These are phyloP conservation scores for Melanocharis versteri DNA, from an alignment of 2,113 vertebrate species.

Conservation along the genomic window DNA sequence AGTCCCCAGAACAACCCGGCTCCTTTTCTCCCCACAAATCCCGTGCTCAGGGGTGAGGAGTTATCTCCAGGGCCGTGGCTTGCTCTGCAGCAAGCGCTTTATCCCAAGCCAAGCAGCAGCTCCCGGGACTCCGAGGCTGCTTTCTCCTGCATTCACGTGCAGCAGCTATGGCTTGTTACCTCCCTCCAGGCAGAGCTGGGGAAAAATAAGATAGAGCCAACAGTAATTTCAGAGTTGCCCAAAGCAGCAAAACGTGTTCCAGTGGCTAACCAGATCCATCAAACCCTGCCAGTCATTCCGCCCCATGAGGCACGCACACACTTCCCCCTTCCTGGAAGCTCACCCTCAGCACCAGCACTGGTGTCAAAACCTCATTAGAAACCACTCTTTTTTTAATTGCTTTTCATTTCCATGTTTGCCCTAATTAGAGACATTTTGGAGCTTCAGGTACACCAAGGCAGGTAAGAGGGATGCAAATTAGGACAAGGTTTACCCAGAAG, in stretches of 20 bases:
- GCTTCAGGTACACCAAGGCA: not conserved
- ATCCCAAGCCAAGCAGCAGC: not conserved
- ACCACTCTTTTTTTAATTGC: not conserved
- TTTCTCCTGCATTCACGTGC: fast-evolving
- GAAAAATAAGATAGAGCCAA: not conserved
- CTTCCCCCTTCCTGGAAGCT: not conserved
- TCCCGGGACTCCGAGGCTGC: fast-evolving
- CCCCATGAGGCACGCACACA: fast-evolving
- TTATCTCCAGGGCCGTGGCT: not conserved
- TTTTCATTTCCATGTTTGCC: not conserved
- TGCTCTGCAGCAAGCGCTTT: not conserved
- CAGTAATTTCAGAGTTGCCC: not conserved
- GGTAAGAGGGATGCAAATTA: not conserved
- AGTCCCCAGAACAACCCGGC: not conserved
- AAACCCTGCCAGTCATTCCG: not conserved
- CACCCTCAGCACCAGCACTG: fast-evolving
- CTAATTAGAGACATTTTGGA: not conserved
- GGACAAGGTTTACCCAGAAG: not conserved
- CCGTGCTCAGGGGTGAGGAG: not conserved
- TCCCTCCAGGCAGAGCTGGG: not conserved
- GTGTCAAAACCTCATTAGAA: not conserved
- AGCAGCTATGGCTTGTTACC: not conserved
- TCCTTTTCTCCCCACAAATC: not conserved
- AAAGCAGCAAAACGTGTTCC: not conserved
- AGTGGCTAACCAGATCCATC: not conserved